These are phyloP conservation scores for human DNA, from an alignment of 2,113 vertebrate species.

Conservation along the genomic window GRCh38 chr5:43974001-43974500, in stretches of 20 bases:
- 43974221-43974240: slow-evolving; percentile 1
- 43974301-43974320: background rate
- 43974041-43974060: background rate
- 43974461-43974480: background rate
- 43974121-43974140: background rate
- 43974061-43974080: background rate
- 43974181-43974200: background rate
- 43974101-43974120: background rate
- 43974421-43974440: background rate
- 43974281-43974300: background rate
- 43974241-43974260: background rate
- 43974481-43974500: background rate
- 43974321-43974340: background rate
- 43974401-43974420: background rate
- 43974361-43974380: background rate
- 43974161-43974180: slow-evolving; percentile 8
- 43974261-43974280: background rate
- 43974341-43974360: background rate
- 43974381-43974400: background rate
- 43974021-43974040: background rate
- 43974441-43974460: background rate
- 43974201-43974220: background rate
- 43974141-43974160: background rate
- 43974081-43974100: background rate
- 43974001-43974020: background rate